Base-by-base conservation (phyloP, 2,888 invertebrate genomes). In the Parapristionchus giblindavisi region DNA sequence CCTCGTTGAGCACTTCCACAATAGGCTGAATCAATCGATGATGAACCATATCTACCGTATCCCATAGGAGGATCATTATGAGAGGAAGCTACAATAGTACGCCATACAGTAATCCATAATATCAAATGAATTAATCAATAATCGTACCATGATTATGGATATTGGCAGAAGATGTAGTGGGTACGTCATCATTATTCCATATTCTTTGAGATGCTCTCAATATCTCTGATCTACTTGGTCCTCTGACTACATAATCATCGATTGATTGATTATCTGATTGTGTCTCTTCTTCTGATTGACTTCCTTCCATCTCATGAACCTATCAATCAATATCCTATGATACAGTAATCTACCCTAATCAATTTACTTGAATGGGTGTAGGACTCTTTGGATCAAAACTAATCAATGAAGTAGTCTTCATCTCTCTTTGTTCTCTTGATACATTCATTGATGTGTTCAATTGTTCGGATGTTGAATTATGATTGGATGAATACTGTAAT, bases 321-420 rank as follows among this genome's bases (percentile, higher is more conserved):
- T 38, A 14, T 38, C 27, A n/a, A n/a, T n/a, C n/a, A n/a, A n/a
- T n/a, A n/a, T n/a, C n/a, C n/a, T n/a, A n/a, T n/a, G n/a, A n/a
- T n/a, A n/a, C n/a, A n/a, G n/a, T n/a, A n/a, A n/a, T 48, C 21
- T 27, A 40, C 24, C 8, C n/a, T n/a, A 43, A 40, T 5, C 21
- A 8, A 8, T 6, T 14, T 24, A 73, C 73, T 36, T 73, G 73
- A 52, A 73, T 73, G 60, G 61, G 73, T 61, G 24, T 60, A 38
- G 60, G 60, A 51, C 60, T 60, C 51, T 73, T 73, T 8, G 73
- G 73, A n/a, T 73, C 73, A 61, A 73, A 73, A 34, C 73, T 73
- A 27, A 73, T 73, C 21, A 73, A 24, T 27, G 73, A 73, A 24
- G 60, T 60, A 14, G 51, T 73, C 61, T 61, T 73, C 73, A 51